Conservation (phyloP, 2,888 invertebrate species). For the Lithodes maja region DNA sequence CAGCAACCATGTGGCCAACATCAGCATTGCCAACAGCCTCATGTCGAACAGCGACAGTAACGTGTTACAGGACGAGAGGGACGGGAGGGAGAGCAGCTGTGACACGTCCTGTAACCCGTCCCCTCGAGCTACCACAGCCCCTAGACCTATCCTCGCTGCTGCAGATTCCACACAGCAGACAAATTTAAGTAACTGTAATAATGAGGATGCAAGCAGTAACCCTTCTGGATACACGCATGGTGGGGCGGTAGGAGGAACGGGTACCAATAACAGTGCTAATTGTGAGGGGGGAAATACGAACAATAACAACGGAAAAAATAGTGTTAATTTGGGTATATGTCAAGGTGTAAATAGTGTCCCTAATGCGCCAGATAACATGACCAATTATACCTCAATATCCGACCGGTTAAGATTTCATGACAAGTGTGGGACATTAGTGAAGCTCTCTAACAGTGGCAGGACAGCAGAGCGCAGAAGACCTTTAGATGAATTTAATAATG, state of each 20-base stretch:
- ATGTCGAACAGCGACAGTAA: slow-evolving; percentile 67
- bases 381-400: slow-evolving; percentile 48
- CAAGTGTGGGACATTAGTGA: slow-evolving; percentile 90
- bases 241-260: slow-evolving; percentile 57
- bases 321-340: slow-evolving; percentile 12
- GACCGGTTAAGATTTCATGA: slow-evolving; percentile 90
- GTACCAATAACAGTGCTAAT: slow-evolving; percentile 28
- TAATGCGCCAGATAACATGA: slow-evolving; percentile 40
- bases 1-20: slow-evolving; percentile 66
- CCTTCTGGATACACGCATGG: slow-evolving; percentile 49
- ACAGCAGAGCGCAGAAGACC: slow-evolving; percentile 92
- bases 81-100: slow-evolving; percentile 54
- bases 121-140: slow-evolving; percentile 38
- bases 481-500: slow-evolving; percentile 95
- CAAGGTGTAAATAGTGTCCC: slow-evolving; percentile 30
- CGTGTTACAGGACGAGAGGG: slow-evolving; percentile 56
- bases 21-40: slow-evolving; percentile 67
- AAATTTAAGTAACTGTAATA: slow-evolving; percentile 26
- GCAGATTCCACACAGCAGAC: slow-evolving; percentile 15
- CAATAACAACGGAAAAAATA: slow-evolving; percentile 17
- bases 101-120: slow-evolving; percentile 37
- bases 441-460: slow-evolving; percentile 85
- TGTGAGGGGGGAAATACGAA: slow-evolving; percentile 5
- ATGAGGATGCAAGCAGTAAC: not conserved
- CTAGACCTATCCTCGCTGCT: not conserved